Base-by-base conservation (phyloP, 1,140 invertebrate genomes). In the Cyphomyrmex costatus region DNA sequence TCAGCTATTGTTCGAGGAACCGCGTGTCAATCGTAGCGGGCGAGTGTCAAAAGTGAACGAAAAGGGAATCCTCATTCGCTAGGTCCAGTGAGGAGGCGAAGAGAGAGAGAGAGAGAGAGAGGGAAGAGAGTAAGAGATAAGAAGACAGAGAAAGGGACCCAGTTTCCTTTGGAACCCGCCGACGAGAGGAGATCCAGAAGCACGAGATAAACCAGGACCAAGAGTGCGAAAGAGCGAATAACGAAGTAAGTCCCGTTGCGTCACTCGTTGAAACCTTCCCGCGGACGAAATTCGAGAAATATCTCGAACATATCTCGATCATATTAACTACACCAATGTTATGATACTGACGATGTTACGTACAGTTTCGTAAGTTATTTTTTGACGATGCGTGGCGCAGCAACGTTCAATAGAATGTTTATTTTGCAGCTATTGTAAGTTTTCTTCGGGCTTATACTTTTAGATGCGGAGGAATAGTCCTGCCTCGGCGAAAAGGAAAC, bases 21-120 rank as follows among this genome's bases (percentile, higher is more conserved):
- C 53, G 79, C 66, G 79, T 82, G 68, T 82, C 68, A 51, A 71
- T 58, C 24, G 77, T 16, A 30, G 46, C 68, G 65, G 65, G 78
- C 46, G 76, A 86, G 78, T 82, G 79, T 68, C 51, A 86, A 58
- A 86, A 82, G 66, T 73, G 85, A 83, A n/a, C 33, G 66, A 86
- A 68, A 21, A 60, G 30, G 21, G 21, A 36, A 53, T 70, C 49
- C 66, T 53, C 33, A 79, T 68, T 68, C 21, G 46, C 6, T 60
- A 8, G 53, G 2, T 33, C 63, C 61, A 51, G 27, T 36, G 42
- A 6, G 27, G 7, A 12, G 51, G 51, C 16, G 16, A 53, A 19
- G 6, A 78, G 12, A 42, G 14, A 73, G 68, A 49, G 16, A 30
- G 33, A 24, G 46, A 36, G 49, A 24, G 4, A 24, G 5, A 42